phyloP scores from a whole-genome alignment of 2,797 vertebrate genomes.

The Sebastes matsubarae region DNA sequence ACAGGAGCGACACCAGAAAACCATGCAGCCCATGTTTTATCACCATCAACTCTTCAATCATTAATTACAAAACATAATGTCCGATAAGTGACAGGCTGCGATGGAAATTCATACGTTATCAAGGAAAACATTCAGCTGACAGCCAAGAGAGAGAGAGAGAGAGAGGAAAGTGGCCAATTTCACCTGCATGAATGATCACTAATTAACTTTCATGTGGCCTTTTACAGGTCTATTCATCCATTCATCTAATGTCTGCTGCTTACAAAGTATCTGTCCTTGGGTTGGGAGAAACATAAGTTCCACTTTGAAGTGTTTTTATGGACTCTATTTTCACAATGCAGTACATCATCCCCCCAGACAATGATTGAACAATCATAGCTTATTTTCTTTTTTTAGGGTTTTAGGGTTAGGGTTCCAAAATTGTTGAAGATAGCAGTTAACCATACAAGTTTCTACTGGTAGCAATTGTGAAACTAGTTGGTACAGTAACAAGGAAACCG shows the following conservation, averaged over 20 bases:
- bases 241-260: slow-evolving; percentile 24
- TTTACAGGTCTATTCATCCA: slow-evolving; percentile 26
- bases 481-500: neutral
- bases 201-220: slow-evolving; percentile 47
- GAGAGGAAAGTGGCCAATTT: slow-evolving; percentile 4
- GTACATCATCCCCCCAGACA: neutral
- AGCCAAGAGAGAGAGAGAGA: neutral
- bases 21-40: slow-evolving; percentile 18
- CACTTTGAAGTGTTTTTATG: neutral
- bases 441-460: neutral
- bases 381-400: too few relatives aligned
- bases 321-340: neutral
- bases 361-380: neutral
- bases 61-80: slow-evolving; percentile 38
- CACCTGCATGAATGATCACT: slow-evolving; percentile 48
- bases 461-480: neutral
- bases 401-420: neutral
- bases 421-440: neutral
- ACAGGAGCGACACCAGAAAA: neutral
- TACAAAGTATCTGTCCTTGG: neutral
- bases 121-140: neutral
- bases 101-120: slow-evolving; percentile 10
- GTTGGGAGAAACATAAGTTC: slow-evolving; percentile 6
- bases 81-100: neutral
- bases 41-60: slow-evolving; percentile 17